Base-by-base conservation (phyloP, 2,113 vertebrate genomes). In the Callopanchax toddi region DNA sequence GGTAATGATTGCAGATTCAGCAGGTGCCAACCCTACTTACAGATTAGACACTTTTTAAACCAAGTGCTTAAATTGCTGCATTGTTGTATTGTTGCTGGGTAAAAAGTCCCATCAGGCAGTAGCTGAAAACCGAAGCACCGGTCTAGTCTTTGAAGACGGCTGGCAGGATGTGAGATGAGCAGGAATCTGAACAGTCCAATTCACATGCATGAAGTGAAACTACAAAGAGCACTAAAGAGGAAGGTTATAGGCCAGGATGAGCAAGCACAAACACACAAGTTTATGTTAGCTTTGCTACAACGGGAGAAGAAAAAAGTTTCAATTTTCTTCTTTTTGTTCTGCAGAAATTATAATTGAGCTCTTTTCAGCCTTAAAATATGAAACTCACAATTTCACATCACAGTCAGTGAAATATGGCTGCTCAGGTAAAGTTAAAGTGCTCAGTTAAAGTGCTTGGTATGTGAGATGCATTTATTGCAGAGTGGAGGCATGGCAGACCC, bases 281-380 rank as follows among this genome's bases (percentile, higher is more conserved):
- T 34, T 21, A 25, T 57, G 6, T 42, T 6, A n/a, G 4, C 17
- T 66, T 25, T 50, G 52, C 6, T 25, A 4, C 23, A 54, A 37
- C 15, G 15, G 39, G n/a, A 32, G 9, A 36, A 50, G 17, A 22
- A 16, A 32, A 58, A 8, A 32, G 29, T 9, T 32, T 32, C 29
- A 1, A 43, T 6, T 9, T 5, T 20, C 6, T 57, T 8, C 7
- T 0, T 8, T 11, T 44, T 20, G 10, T 10, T 10, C 2, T 4
- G 29, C 29, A 26, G 40, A 23, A n/a, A 15, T 66, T 6, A 56
- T 18, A 6, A 17, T 49, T 50, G 11, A 50, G 45, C 34, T 67
- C 13, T 51, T 59, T 34, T 51, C 46, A 67, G 20, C 0, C 16
- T 46, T 32, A 29, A 17, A 34, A 32, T 42, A 18, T 32, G 11